Percentiles rank a stretch among this genome's conserved stretches.
phyloP scores from a whole-genome alignment of 64 coral and sea anemone genomes.

The Platygyra sinensis region DNA sequence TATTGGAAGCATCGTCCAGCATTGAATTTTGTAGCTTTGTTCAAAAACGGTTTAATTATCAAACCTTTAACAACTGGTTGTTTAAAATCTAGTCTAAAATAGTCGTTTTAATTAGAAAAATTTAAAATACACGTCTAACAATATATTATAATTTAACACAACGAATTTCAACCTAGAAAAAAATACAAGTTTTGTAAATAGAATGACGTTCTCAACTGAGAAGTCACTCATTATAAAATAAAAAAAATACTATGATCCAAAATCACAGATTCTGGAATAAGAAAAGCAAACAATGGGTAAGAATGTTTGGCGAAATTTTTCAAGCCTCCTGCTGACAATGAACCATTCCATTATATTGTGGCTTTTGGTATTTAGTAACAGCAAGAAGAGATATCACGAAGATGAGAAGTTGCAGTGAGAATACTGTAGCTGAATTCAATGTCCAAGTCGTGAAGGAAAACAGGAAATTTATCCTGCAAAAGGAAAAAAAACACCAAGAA shows the following conservation, averaged over 20 bases:
- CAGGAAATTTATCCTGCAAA: constrained; percentile 16
- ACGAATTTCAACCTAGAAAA: not conserved
- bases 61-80: too few relatives aligned
- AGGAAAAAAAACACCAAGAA: not conserved
- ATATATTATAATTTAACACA: not conserved
- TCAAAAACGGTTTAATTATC: too few relatives aligned
- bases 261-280: not conserved
- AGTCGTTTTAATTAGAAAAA: not conserved
- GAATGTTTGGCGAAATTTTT: not conserved
- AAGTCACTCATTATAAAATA: not conserved
- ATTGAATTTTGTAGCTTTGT: too few relatives aligned
- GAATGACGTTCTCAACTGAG: not conserved
- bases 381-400: not conserved
- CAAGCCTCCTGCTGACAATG: too few relatives aligned
- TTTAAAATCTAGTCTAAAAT: not conserved
- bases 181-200: not conserved
- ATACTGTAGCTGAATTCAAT: not conserved
- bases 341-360: not conserved
- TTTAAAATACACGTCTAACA: not conserved
- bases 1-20: too few relatives aligned
- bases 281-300: not conserved
- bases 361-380: not conserved
- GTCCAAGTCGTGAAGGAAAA: not conserved
- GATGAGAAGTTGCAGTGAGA: not conserved
- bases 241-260: not conserved